Conservation (phyloP, 2,797 vertebrate species). For the Falco novaeseelandiae region DNA sequence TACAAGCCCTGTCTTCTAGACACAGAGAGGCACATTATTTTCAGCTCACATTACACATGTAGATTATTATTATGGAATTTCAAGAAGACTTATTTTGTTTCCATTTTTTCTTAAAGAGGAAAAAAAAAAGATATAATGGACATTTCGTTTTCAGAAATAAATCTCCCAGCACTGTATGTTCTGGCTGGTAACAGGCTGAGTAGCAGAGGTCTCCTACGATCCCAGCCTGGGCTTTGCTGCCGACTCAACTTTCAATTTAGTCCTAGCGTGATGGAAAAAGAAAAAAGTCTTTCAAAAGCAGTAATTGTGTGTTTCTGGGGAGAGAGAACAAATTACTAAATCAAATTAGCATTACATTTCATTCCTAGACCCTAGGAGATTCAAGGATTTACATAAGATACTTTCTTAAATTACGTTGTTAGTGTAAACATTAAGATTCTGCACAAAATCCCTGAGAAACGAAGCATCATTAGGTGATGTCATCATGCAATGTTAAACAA, state of each 20-base stretch:
- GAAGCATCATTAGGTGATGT: not conserved
- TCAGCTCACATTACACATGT: slow-evolving; percentile 19
- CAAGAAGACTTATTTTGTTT: slow-evolving; percentile 31
- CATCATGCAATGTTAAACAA: not conserved
- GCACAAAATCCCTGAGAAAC: slow-evolving; percentile 36
- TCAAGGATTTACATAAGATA: slow-evolving; percentile 58
- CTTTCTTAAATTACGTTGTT: slow-evolving; percentile 52
- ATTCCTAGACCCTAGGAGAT: slow-evolving; percentile 52
- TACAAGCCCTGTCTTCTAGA: not conserved
- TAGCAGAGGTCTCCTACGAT: not conserved
- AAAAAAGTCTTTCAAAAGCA: slow-evolving; percentile 59
- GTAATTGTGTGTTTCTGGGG: slow-evolving; percentile 48
- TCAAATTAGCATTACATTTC: slow-evolving; percentile 69
- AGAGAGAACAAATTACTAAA: slow-evolving; percentile 68
- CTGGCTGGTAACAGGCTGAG: not conserved
- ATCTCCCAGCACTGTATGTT: not conserved
- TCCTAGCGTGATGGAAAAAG: slow-evolving; percentile 7
- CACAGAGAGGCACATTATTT: not conserved
- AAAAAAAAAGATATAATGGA: not conserved
- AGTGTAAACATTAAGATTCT: slow-evolving; percentile 33
- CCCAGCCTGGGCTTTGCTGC: slow-evolving; percentile 18
- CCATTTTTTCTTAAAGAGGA: not conserved
- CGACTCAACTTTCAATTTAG: slow-evolving; percentile 56
- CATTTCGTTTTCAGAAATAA: not conserved
- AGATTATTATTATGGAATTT: slow-evolving; percentile 11